A percentile compares a stretch with the other conserved stretches of the same genome.
phyloP scores from a whole-genome alignment of 2,797 vertebrate genomes.

The Peromyscus eremicus region DNA sequence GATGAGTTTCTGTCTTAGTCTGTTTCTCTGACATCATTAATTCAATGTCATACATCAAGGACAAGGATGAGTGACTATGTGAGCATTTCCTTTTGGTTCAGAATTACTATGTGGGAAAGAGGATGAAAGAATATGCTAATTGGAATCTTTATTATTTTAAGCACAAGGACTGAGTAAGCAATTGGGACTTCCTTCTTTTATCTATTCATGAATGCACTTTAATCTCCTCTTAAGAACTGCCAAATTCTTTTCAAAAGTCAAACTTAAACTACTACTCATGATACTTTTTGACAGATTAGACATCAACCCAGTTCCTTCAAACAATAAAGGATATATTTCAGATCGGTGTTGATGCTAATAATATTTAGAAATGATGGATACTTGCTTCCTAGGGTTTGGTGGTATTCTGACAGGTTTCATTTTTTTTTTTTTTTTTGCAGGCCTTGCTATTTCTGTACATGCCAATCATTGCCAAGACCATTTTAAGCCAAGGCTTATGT shows the following conservation, averaged over 20 bases:
- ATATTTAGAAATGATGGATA: neutral
- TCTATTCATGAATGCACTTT: conserved; percentile 64
- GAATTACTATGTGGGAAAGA: conserved; percentile 42
- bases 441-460: neutral
- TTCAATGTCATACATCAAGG: conserved; percentile 74
- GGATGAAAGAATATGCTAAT: conserved; percentile 79
- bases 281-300: conserved; percentile 71
- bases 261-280: conserved; percentile 52
- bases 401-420: neutral
- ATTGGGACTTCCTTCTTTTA: conserved; percentile 69
- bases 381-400: neutral
- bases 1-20: conserved; percentile 65
- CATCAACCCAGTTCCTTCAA: neutral
- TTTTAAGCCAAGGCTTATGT: neutral
- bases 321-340: conserved; percentile 37
- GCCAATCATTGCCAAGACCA: neutral
- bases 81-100: conserved; percentile 60
- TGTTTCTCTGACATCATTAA: conserved; percentile 70
- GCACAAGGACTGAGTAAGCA: conserved; percentile 71
- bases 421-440: neutral
- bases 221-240: conserved; percentile 61
- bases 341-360: neutral
- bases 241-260: conserved; percentile 56
- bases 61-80: conserved; percentile 56
- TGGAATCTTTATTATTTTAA: conserved; percentile 78